Evolutionary conservation across 2,888 invertebrate genomes (phyloP), one percentile per base, ranked within the genome.

Genomic region (Eupithecia insigniata): DNA sequence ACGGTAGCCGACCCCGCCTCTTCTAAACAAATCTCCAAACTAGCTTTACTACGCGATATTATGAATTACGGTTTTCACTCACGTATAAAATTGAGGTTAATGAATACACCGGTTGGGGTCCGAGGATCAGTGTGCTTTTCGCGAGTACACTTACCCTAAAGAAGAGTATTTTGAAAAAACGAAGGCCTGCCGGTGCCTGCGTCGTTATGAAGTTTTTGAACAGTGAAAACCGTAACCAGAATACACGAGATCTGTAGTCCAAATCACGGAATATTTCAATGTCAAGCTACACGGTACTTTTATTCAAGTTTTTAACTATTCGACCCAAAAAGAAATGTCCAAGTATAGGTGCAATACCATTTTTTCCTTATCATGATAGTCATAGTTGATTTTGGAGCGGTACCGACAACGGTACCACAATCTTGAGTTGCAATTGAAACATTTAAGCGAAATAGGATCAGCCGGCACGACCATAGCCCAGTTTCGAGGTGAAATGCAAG

Each of bases 371-470:
- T 84, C 79, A 82, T 84, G 83, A n/a, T 28, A 81, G 79, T 86
- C 79, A 85, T 90, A 87, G 87, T 87, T 85, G 85, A 83, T 83
- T 82, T 81, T 77, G 82, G 83, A 91, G 88, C 91, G 91, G 90
- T 91, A 91, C 88, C 86, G 79, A 76, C 81, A 92, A 90, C 92
- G 91, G 92, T 92, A 90, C 89, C 85, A 87, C 85, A 81, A 83
- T 55, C 82, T 80, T 79, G 79, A 88, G 84, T 87, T 90, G 90
- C 89, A 90, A 91, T 90, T 86, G 87, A 86, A 85, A 83, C 80
- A 82, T 85, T 78, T 86, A 76, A 83, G 77, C 82, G 83, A 87
- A 88, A 83, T 90, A 80, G 86, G 84, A 87, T 89, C 85, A 84
- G 81, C 82, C 78, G 84, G 84, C 90, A 92, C 91, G 91, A 92